These are phyloP conservation scores for Ibidorhyncha struthersii DNA, from an alignment of 2,113 vertebrate genomes.

Conservation along the genomic window DNA sequence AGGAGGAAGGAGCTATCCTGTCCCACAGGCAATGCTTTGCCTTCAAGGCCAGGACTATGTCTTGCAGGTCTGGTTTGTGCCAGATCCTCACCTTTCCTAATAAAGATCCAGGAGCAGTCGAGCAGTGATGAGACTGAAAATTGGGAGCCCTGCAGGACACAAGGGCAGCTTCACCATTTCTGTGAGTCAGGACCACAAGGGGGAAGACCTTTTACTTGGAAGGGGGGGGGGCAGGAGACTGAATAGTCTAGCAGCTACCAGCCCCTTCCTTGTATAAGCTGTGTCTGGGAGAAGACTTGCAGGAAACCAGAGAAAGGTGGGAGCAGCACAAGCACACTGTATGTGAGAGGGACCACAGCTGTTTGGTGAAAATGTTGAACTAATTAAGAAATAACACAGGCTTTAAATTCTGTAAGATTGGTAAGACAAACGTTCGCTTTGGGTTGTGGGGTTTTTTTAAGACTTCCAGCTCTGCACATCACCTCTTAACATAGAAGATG, in stretches of 20 bases:
- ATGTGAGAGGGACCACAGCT: background rate
- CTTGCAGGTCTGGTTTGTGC: background rate
- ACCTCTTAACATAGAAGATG: background rate
- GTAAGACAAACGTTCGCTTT: background rate
- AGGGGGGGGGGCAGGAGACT: background rate
- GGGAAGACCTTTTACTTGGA: background rate
- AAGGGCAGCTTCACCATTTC: background rate
- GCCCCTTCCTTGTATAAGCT: background rate
- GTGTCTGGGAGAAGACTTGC: background rate
- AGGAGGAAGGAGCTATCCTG: background rate
- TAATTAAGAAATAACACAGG: background rate
- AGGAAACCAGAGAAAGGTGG: background rate
- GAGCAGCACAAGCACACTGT: background rate
- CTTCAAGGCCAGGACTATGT: background rate
- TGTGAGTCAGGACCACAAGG: background rate
- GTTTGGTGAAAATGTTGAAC: background rate
- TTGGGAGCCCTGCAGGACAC: background rate
- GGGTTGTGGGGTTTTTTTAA: background rate
- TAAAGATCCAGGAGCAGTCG: background rate
- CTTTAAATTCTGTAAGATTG: background rate
- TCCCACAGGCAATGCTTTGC: background rate
- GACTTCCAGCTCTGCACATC: background rate
- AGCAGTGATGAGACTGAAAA: background rate
- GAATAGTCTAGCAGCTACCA: background rate
- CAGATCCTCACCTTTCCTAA: background rate